Conservation (phyloP, 2,888 invertebrate genomes). For the Adineta ricciae region DNA sequence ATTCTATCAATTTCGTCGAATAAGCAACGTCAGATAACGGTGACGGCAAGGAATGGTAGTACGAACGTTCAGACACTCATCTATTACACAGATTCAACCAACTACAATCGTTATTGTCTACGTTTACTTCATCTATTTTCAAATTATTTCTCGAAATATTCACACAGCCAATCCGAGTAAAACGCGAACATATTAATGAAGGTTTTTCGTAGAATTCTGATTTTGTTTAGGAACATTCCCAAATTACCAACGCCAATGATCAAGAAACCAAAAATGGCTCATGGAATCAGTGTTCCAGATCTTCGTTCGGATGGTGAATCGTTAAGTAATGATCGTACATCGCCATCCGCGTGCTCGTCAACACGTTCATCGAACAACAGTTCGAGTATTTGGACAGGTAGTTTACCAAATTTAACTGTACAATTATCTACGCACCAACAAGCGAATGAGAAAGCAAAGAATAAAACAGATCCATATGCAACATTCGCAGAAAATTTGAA, state of each 20-base stretch:
- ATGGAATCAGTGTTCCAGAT: background rate
- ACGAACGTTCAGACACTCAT: background rate
- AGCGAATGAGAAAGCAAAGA: background rate
- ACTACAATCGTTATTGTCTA: constrained; percentile 9
- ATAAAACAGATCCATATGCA: background rate
- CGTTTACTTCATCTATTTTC: background rate
- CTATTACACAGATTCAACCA: background rate
- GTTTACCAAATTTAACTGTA: background rate
- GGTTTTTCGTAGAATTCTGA: background rate
- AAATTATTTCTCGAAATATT: background rate
- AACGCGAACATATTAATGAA: no score
- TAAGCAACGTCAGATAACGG: constrained; percentile 6
- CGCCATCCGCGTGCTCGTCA: background rate
- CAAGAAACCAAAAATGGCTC: background rate
- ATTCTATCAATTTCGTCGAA: background rate
- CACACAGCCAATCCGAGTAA: background rate
- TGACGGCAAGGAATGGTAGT: background rate
- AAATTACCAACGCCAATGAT: background rate
- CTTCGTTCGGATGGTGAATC: constrained; percentile 5
- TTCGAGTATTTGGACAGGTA: background rate
- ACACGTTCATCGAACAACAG: background rate
- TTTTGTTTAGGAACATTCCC: background rate
- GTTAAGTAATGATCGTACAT: background rate
- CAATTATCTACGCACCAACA: background rate
- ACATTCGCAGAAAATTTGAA: background rate